Base-by-base conservation (phyloP, 2,888 invertebrate species). In the Diabrotica balteata region DNA sequence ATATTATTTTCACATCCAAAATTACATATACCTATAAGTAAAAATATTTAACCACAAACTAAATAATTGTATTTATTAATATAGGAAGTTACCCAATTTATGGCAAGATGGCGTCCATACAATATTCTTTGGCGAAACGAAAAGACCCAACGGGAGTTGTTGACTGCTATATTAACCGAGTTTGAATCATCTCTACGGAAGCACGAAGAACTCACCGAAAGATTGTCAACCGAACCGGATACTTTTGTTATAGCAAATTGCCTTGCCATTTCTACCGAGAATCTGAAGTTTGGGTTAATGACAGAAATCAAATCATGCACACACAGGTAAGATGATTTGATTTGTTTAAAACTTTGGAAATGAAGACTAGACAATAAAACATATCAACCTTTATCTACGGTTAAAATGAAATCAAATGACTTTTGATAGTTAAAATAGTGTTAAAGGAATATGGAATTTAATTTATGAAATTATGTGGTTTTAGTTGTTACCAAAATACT, bases 121-220 rank as follows among this genome's bases (percentile, higher is more conserved):
- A 92, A 93, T 80, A 93, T 93, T 77, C 85, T 95, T 6, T 95
- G 95, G 95, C 92, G 92, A 76, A 93, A 93, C 77, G 94, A 94
- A 80, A 91, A 92, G 72, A 90, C 90, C n/a, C 88, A 92, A 42
- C 86, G 93, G 0, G 93, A 94, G 78, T 85, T 94, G 8, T 86
- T 93, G 73, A 90, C 89, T 66, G 91, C 91, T 79, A 90, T 89
- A 58, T 84, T 95, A 49, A 86, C 88, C 43, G 93, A 94, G 79
- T 94, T 94, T 76, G 94, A 94, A 80, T 82, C 88, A 3, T 88
- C 91, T 0, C 80, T 94, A 64, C 88, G 92, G 69, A 90, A 90
- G 77, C 90, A 94, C 78, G 91, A 92, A 54, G 94, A 94, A 79
- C 84, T 94, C 8, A 93, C 93, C 80, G 87, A 89, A 32, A 90